Percentiles rank a stretch among this genome's conserved stretches.
Conservation (phyloP, 2,888 invertebrate species). For the Mechanitis messenoides region DNA sequence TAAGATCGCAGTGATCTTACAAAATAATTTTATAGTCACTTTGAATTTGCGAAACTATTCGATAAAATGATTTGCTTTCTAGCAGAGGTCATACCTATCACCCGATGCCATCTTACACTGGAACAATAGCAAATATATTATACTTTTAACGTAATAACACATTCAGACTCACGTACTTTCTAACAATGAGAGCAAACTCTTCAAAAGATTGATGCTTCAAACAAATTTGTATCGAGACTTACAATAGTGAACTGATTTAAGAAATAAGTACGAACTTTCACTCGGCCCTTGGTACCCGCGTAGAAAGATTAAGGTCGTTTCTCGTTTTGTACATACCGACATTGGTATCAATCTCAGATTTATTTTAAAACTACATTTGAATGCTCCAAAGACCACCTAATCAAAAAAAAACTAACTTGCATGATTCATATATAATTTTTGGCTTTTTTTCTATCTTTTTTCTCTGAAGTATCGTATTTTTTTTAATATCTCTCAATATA, state of each 20-base stretch:
- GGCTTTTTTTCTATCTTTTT: too few species aligned
- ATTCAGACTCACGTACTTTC: conserved; percentile 40
- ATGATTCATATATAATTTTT: too few species aligned
- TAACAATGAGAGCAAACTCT: conserved; percentile 47
- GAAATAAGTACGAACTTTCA: conserved; percentile 65
- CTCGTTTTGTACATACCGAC: conserved; percentile 29
- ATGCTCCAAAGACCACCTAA: too few species aligned
- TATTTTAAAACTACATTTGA: too few species aligned
- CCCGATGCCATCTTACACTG: conserved; percentile 14
- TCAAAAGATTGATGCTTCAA: conserved; percentile 56
- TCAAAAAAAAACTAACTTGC: too few species aligned
- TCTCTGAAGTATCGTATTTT: too few species aligned
- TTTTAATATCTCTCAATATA: too few species aligned
- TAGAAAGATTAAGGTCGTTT: conserved; percentile 43
- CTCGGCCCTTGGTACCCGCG: conserved; percentile 58
- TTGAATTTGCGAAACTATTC: conserved; percentile 14
- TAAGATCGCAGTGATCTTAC: background rate
- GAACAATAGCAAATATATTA: conserved; percentile 25
- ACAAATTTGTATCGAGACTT: conserved; percentile 54
- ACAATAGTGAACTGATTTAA: conserved; percentile 57
- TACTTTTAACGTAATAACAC: conserved; percentile 28
- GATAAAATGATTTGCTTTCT: conserved; percentile 17
- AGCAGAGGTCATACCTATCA: conserved; percentile 24
- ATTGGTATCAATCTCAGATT: too few species aligned
- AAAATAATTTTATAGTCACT: conserved; percentile 2